phyloP scores from a whole-genome alignment of 2,797 vertebrate species.

The Petrocephalus sullivani region DNA sequence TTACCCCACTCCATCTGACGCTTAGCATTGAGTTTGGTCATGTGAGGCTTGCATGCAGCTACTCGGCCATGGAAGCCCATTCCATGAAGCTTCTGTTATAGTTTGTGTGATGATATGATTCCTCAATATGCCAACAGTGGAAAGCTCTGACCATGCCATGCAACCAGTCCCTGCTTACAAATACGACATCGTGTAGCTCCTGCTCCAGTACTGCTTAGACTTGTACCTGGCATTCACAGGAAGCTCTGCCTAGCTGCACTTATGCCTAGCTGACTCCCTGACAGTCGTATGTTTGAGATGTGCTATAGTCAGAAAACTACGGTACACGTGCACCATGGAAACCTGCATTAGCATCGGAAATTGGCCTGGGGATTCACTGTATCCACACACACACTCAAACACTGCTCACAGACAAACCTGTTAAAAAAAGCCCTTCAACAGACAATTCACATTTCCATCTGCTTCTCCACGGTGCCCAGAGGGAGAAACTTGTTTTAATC shows the following conservation, averaged over 20 bases:
- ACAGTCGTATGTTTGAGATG: neutral
- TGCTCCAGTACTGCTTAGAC: too few relatives aligned
- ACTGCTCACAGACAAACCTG: neutral
- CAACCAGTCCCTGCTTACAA: too few relatives aligned
- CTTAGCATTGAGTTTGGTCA: too few relatives aligned
- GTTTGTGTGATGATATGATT: too few relatives aligned
- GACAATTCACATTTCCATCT: neutral
- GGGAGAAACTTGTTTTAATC: neutral
- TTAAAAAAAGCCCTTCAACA: neutral
- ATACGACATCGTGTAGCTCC: too few relatives aligned
- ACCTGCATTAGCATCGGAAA: neutral
- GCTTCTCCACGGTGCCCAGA: neutral
- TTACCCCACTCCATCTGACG: too few relatives aligned
- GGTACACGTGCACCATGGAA: neutral
- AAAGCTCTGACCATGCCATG: too few relatives aligned
- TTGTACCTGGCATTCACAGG: neutral
- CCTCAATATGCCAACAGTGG: too few relatives aligned
- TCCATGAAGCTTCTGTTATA: too few relatives aligned
- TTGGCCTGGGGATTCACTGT: neutral
- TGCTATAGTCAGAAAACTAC: neutral
- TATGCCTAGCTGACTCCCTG: neutral
- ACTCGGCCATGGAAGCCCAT: too few relatives aligned
- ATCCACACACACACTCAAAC: neutral
- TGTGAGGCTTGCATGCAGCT: too few relatives aligned
- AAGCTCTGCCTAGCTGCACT: neutral